These are phyloP conservation scores for Apodemia mormo DNA, from an alignment of 2,888 invertebrate genomes.

Conservation along the genomic window DNA sequence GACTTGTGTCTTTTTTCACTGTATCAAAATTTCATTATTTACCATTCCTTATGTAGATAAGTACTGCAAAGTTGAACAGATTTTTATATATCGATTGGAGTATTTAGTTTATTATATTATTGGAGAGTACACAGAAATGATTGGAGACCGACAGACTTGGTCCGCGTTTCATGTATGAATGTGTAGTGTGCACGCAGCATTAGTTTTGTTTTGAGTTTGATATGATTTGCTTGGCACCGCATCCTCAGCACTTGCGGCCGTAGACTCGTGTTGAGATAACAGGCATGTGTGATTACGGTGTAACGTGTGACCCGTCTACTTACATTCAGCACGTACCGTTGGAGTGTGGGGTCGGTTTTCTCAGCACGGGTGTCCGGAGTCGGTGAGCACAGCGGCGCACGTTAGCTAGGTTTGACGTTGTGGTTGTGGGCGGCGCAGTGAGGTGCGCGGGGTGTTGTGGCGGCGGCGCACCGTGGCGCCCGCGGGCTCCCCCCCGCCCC, in stretches of 20 bases:
- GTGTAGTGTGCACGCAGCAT: slow-evolving; percentile 43
- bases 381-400: slow-evolving; percentile 28
- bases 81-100: background rate
- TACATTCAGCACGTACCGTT: no score
- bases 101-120: background rate
- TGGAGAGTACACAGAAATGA: background rate
- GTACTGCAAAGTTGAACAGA: background rate
- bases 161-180: slow-evolving; percentile 31
- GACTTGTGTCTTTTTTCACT: background rate
- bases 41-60: background rate
- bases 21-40: background rate
- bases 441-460: slow-evolving; percentile 61
- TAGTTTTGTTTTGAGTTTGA: slow-evolving; percentile 39
- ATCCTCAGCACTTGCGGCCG: slow-evolving; percentile 50
- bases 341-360: slow-evolving; percentile 20
- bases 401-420: slow-evolving; percentile 44
- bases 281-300: slow-evolving; percentile 18
- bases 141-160: slow-evolving; percentile 31
- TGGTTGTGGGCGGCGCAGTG: slow-evolving; percentile 54
- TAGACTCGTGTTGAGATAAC: slow-evolving; percentile 50
- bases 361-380: slow-evolving; percentile 28
- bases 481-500: slow-evolving; percentile 40
- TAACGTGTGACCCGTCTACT: background rate
- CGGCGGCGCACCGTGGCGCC: slow-evolving; percentile 65
- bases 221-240: slow-evolving; percentile 67